Evolutionary conservation across 1,140 invertebrate genomes (phyloP).

Genomic region (Eumeta japonica): DNA sequence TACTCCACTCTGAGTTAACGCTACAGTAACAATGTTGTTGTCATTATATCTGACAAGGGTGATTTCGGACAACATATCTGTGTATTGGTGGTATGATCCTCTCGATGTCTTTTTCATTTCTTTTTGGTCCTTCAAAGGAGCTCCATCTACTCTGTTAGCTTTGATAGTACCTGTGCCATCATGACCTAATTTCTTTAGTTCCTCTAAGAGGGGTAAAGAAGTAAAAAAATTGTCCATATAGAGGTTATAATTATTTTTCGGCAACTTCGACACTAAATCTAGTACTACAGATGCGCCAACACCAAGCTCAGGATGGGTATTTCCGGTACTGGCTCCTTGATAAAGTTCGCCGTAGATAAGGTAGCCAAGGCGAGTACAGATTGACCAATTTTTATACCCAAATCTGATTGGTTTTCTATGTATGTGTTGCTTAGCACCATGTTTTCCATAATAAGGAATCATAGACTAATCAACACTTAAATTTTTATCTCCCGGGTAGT

Average conservation of each 20-base stretch:
- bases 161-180: conserved; percentile 10
- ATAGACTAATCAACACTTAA: conserved; percentile 11
- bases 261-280: conserved; percentile 10
- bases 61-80: conserved; percentile 9
- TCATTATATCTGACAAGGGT: too few species aligned
- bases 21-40: too few species aligned
- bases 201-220: conserved; percentile 8
- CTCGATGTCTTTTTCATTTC: conserved; percentile 11
- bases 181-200: conserved; percentile 9
- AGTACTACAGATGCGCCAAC: conserved; percentile 12
- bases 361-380: conserved; percentile 11
- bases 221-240: too few species aligned
- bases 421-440: too few species aligned
- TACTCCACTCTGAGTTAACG: too few species aligned
- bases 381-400: too few species aligned
- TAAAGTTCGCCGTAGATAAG: too few species aligned
- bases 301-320: too few species aligned
- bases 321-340: too few species aligned
- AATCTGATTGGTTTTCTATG: too few species aligned
- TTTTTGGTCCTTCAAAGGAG: conserved; percentile 9
- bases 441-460: conserved; percentile 11
- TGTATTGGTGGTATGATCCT: conserved; percentile 10
- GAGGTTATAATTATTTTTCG: too few species aligned
- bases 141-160: conserved; percentile 9
- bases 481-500: conserved; percentile 4